phyloP scores from a whole-genome alignment of 2,888 invertebrate species.

The Pyrocoelia pectoralis region DNA sequence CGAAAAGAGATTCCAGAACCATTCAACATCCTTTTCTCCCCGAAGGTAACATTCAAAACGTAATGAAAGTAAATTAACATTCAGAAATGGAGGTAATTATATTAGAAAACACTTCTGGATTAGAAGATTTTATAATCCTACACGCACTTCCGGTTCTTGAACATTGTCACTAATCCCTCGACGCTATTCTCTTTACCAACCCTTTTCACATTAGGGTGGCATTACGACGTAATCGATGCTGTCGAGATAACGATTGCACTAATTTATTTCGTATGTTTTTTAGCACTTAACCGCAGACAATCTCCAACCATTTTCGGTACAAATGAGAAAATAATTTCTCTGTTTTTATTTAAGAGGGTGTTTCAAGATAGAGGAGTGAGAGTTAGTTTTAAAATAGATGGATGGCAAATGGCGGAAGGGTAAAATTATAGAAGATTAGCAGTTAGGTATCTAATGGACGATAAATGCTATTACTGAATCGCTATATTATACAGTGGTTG shows the following conservation, averaged over 20 bases:
- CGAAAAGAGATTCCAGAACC: too few species aligned
- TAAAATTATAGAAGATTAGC: too few species aligned
- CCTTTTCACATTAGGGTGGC: constrained; percentile 19
- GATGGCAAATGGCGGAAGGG: too few species aligned
- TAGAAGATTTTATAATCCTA: constrained; percentile 26
- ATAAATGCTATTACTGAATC: constrained; percentile 9
- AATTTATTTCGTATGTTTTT: constrained; percentile 18
- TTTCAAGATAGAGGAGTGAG: too few species aligned
- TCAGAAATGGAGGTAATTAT: constrained; percentile 18
- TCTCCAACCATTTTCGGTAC: not conserved
- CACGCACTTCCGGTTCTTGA: constrained; percentile 29
- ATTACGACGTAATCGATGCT: constrained; percentile 24
- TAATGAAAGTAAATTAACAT: constrained; percentile 16
- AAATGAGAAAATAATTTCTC: constrained; percentile 2
- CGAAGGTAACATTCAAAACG: too few species aligned
- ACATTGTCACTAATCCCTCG: constrained; percentile 25
- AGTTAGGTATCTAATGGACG: not conserved
- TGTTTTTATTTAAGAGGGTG: not conserved
- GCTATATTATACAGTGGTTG: constrained; percentile 23
- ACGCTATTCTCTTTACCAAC: constrained; percentile 14
- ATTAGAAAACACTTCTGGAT: constrained; percentile 22
- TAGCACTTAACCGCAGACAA: constrained; percentile 15
- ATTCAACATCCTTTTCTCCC: too few species aligned
- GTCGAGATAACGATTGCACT: constrained; percentile 16
- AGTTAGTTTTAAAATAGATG: not conserved